Conservation (phyloP, 2,888 invertebrate species). For the Orthosia gracilis region DNA sequence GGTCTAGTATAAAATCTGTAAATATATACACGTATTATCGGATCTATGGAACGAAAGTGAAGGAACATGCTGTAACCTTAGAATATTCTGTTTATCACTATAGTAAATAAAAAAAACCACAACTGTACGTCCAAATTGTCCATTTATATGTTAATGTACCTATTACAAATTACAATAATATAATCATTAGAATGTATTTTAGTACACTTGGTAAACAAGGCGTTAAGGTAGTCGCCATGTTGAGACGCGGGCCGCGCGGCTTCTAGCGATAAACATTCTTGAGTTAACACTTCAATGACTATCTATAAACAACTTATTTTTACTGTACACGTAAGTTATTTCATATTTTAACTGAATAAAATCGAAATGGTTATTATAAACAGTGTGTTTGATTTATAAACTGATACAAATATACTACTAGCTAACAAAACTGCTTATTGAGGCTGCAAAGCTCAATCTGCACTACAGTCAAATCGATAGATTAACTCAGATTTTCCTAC, state of each 20-base stretch:
- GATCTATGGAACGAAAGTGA: conserved; percentile 88
- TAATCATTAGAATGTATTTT: conserved; percentile 89
- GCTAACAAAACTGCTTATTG: background rate
- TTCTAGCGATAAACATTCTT: conserved; percentile 80
- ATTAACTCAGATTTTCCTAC: background rate
- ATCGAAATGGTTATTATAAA: conserved; percentile 90
- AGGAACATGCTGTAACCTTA: conserved; percentile 78
- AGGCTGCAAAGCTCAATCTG: background rate
- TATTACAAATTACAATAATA: conserved; percentile 90
- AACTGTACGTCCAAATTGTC: conserved; percentile 92
- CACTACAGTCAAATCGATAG: background rate
- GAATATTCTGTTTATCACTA: conserved; percentile 82
- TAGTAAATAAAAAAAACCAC: conserved; percentile 83
- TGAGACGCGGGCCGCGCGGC: conserved; percentile 77
- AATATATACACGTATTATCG: conserved; percentile 74
- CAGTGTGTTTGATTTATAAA: conserved; percentile 71
- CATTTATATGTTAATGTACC: conserved; percentile 91
- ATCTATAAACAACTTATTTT: conserved; percentile 90
- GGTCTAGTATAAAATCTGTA: conserved; percentile 76
- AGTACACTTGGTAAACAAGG: conserved; percentile 84
- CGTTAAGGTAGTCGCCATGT: conserved; percentile 80
- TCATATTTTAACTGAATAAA: conserved; percentile 91
- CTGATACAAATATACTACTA: conserved; percentile 2
- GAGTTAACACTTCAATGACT: conserved; percentile 84
- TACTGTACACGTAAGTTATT: conserved; percentile 91